These are phyloP conservation scores for Sabatieria punctata DNA, from an alignment of 2,888 invertebrate species.

Conservation along the genomic window DNA sequence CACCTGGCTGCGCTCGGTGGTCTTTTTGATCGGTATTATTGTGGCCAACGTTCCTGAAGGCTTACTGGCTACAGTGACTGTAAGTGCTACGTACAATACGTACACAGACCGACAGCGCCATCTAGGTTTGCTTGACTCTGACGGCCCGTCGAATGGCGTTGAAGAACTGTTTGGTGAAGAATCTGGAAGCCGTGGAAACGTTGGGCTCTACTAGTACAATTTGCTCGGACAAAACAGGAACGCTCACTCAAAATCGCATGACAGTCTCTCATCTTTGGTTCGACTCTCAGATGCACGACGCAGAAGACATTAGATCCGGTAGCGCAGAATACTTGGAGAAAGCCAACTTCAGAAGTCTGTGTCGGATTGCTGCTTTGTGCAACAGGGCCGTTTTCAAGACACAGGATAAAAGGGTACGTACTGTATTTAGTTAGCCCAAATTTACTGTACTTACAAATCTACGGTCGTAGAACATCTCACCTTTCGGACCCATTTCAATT, in stretches of 20 bases:
- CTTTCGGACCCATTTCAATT: too few species aligned
- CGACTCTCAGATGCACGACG: too few species aligned
- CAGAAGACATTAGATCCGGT: conserved; percentile 89
- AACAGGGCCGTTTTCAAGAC: conserved; percentile 94
- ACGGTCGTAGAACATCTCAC: too few species aligned
- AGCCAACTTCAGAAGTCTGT: conserved; percentile 47
- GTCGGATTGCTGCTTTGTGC: conserved; percentile 80
- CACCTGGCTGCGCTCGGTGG: conserved; percentile 86
- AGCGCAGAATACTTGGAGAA: too few species aligned
- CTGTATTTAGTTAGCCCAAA: too few species aligned
- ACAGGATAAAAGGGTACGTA: too few species aligned
- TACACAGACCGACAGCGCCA: background rate
- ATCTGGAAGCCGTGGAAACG: conserved; percentile 60
- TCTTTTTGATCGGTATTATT: conserved; percentile 97
- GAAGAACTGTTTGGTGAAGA: conserved; percentile 61
- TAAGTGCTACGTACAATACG: conserved; percentile 26
- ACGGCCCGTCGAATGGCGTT: conserved; percentile 99
- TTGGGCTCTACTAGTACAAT: conserved; percentile 60
- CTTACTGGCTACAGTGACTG: conserved; percentile 88
- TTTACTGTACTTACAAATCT: too few species aligned
- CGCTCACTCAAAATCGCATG: conserved; percentile 91
- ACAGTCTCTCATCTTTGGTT: conserved; percentile 99
- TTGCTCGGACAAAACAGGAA: conserved; percentile 63
- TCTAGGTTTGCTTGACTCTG: conserved; percentile 67
- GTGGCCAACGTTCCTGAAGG: conserved; percentile 99